Base-by-base conservation (phyloP, 2,888 invertebrate genomes). In the Polydrusus pterygomalis region DNA sequence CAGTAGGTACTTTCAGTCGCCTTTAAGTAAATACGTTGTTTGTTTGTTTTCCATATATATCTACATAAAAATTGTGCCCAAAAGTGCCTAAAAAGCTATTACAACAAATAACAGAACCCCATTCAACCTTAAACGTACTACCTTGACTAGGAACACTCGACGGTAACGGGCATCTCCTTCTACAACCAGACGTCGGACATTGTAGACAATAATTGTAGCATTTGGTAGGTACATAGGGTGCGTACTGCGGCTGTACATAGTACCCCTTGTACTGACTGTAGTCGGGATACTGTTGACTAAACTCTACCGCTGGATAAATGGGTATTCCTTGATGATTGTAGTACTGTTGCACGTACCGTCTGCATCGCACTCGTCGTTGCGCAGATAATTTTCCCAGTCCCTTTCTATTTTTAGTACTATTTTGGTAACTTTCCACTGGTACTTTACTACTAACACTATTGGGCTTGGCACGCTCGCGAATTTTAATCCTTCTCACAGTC, bases 131-230 rank as follows among this genome's bases (percentile, higher is more conserved):
- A 67, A 30, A 11, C n/a, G 40, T 56, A 71, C 40, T 75, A 76
- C 76, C 76, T 76, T 69, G 73, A 68, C 56, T 65, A 68, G 67
- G 68, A 62, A 15, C 6, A 15, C 54, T 11, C 9, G 77, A 15
- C 1, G 65, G 60, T 17, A 3, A n/a, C 40, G 81, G 79, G 73
- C 83, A 83, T 63, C 81, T 62, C 47, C 82, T 80, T 62, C 80
- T 73, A 64, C 84, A 84, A 40, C 64, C 78, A 2, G 80, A 78
- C 15, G 80, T 80, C 6, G 81, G 81, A 72, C 83, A 83, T 25
- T 79, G 73, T 25, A 65, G 40, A 54, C 82, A 83, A 67, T 82
- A 83, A 58, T 38, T 77, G 60, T 79, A 75, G 62, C 80, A 81
- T 30, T 77, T 79, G 6, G 78, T 56, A 6, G 78, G 77, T 10